Base-by-base conservation (phyloP, 2,888 invertebrate genomes). In the Drosophila nr. medialis region DNA sequence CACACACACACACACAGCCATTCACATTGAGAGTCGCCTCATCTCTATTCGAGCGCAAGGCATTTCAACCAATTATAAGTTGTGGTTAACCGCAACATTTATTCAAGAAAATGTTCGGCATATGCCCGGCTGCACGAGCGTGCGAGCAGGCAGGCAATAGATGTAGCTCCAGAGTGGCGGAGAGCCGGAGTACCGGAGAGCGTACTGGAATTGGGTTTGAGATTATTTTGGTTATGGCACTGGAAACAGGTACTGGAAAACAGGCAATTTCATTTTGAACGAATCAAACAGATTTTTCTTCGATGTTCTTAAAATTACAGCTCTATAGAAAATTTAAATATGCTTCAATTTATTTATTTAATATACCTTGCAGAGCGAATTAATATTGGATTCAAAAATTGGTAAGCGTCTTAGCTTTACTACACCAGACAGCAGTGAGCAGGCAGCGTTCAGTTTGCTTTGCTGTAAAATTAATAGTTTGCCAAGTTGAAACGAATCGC, bases 31-130 rank as follows among this genome's bases (percentile, higher is more conserved):
- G 54, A 40, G 49, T 40, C 40, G 66, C 71, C 75, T 67, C 77
- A 64, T 62, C 68, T 73, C 68, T 60, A 62, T 62, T 75, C 73
- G 85, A 75, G 81, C 85, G 83, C 74, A 85, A 85, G 85, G 85
- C 89, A 89, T 89, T 84, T 91, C 92, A 90, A 92, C 93, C 93
- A 93, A 93, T 93, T 92, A 93, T 91, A 93, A 92, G 92, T 92
- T 93, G 93, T 81, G 93, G 93, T 93, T 93, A 93, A 93, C 93
- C 93, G 90, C 92, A 92, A 92, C 92, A 91, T 91, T 91, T 91
- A 91, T 92, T 91, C 89, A 87, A 89, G 91, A 91, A 90, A 91
- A 90, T 88, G 84, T 86, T 89, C 88, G 78, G 80, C 78, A 72
- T 72, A 77, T 75, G 74, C 82, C 80, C 42, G 55, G 42, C 50